These are phyloP conservation scores for Paedocypris micromegethes DNA, from an alignment of 2,797 vertebrate species.

Conservation along the genomic window DNA sequence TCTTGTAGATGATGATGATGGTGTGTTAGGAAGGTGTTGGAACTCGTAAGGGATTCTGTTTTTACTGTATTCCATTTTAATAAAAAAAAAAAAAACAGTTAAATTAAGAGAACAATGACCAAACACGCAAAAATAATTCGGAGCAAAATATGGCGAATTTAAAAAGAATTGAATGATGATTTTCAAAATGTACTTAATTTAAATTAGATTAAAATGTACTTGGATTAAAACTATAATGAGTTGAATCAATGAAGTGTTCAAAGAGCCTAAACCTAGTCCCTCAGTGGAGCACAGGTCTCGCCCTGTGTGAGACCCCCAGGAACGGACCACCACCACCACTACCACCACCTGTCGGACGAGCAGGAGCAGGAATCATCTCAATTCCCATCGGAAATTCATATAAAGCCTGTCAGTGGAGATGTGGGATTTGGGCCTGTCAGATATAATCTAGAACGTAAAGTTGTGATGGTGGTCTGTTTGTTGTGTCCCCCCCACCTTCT, in stretches of 20 bases:
- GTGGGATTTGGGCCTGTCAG: constrained; percentile 45
- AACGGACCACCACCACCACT: constrained; percentile 62
- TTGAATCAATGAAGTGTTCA: no score
- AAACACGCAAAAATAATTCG: no score
- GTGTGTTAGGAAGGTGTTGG: constrained; percentile 37
- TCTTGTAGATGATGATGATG: constrained; percentile 52
- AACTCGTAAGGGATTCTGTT: constrained; percentile 46
- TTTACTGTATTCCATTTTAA: constrained; percentile 41
- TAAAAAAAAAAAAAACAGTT: constrained; percentile 2
- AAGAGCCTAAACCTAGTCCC: no score
- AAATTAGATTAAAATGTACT: no score
- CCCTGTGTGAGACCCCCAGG: constrained; percentile 58
- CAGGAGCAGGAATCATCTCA: constrained; percentile 63
- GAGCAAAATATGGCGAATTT: no score
- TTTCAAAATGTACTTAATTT: no score
- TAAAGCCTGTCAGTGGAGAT: constrained; percentile 66
- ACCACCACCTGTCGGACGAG: constrained; percentile 54
- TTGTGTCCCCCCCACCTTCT: constrained; percentile 13
- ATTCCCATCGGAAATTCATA: constrained; percentile 68
- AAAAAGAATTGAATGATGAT: no score
- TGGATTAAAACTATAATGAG: no score
- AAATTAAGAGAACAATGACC: no score
- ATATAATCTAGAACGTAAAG: constrained; percentile 35
- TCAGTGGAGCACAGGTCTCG: constrained; percentile 24
- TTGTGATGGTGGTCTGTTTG: constrained; percentile 42